These are phyloP conservation scores for Borostomias antarcticus DNA, from an alignment of 2,797 vertebrate species.

Conservation along the genomic window DNA sequence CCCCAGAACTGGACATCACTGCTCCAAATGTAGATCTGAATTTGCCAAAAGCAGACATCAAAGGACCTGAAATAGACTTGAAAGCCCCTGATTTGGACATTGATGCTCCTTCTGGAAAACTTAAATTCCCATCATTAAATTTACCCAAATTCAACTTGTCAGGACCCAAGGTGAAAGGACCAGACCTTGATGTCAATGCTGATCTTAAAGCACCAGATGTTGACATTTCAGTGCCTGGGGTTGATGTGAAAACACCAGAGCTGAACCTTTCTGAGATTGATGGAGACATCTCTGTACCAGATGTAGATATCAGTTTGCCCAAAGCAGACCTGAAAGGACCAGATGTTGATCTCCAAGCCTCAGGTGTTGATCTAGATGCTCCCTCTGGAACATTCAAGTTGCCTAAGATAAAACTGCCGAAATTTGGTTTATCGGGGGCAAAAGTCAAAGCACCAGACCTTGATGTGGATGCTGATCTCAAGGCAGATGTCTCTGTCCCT, in stretches of 20 bases:
- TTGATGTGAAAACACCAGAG: constrained; percentile 34
- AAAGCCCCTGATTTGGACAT: constrained; percentile 31
- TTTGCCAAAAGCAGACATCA: constrained; percentile 48
- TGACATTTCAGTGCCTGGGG: constrained; percentile 32
- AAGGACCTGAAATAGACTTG: constrained; percentile 35
- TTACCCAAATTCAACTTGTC: background rate
- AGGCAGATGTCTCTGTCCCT: no score
- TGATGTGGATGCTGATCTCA: constrained; percentile 14
- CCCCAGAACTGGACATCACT: constrained; percentile 43
- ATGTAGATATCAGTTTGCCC: constrained; percentile 32
- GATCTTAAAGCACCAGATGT: constrained; percentile 42
- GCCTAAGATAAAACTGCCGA: constrained; percentile 30
- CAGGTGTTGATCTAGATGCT: constrained; percentile 27
- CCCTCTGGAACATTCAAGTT: constrained; percentile 36
- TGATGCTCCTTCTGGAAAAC: constrained; percentile 17
- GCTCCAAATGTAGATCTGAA: constrained; percentile 47
- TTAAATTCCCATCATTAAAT: constrained; percentile 5
- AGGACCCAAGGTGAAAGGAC: background rate
- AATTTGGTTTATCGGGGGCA: constrained; percentile 17
- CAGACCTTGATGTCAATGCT: constrained; percentile 3
- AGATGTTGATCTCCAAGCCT: constrained; percentile 24
- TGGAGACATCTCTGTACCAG: constrained; percentile 28
- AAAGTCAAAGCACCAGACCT: constrained; percentile 29
- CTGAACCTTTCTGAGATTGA: constrained; percentile 43
- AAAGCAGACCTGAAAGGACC: constrained; percentile 23